These are phyloP conservation scores for Saccostrea cuccullata DNA, from an alignment of 1,140 invertebrate genomes.

Conservation along the genomic window DNA sequence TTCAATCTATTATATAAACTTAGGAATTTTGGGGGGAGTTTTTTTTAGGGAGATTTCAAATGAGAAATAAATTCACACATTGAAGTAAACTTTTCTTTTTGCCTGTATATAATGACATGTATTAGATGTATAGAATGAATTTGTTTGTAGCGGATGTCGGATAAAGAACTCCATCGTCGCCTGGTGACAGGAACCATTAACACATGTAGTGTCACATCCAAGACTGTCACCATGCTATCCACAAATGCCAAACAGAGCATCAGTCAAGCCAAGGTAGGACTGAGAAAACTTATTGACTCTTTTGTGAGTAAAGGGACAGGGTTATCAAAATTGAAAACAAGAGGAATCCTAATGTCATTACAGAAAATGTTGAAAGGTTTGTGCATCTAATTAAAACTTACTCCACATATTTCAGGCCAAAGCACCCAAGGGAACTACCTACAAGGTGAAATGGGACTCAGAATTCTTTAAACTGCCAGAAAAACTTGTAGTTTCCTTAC, in stretches of 20 bases:
- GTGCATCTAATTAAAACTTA: background rate
- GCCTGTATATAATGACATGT: too few relatives aligned
- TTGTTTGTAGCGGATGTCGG: constrained; percentile 73
- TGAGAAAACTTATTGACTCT: background rate
- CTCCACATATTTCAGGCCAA: constrained; percentile 49
- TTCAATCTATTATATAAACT: background rate
- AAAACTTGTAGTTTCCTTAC: constrained; percentile 66
- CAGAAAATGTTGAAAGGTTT: background rate
- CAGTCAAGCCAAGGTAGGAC: constrained; percentile 48
- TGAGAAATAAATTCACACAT: too few relatives aligned
- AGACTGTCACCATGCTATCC: constrained; percentile 73
- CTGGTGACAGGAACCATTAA: constrained; percentile 74
- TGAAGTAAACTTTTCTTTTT: too few relatives aligned
- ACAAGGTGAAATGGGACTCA: constrained; percentile 72
- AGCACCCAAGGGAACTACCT: constrained; percentile 60
- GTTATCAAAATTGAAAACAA: background rate
- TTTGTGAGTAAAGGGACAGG: too few relatives aligned
- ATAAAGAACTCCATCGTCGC: constrained; percentile 74
- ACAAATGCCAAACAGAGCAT: constrained; percentile 65
- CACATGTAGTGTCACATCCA: constrained; percentile 72
- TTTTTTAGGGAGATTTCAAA: too few relatives aligned
- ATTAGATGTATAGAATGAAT: background rate
- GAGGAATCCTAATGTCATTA: background rate
- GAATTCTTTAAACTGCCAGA: constrained; percentile 69
- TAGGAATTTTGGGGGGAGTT: too few relatives aligned